phyloP scores from a whole-genome alignment of 1,140 invertebrate genomes.

The Drosophila rhopaloa region DNA sequence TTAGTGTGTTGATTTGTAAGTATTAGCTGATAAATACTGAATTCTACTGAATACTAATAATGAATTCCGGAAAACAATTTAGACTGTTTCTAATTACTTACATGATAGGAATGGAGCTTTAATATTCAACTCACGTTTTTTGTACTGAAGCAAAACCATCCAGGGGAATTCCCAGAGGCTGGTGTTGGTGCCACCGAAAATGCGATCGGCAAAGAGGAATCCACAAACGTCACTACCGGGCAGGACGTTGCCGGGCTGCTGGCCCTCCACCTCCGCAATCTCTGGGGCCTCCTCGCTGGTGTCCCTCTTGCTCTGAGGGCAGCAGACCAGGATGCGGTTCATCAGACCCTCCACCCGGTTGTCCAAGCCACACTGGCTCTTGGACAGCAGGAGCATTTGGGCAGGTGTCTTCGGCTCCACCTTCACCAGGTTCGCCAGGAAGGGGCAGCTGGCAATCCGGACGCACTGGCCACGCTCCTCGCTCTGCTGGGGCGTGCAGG shows the following conservation, averaged over 20 bases:
- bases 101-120: no score
- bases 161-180: conserved; percentile 89
- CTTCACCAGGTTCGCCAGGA: conserved; percentile 71
- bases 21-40: no score
- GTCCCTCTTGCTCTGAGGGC: conserved; percentile 37
- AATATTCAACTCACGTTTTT: conserved; percentile 50
- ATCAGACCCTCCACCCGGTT: conserved; percentile 46
- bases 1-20: no score
- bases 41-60: no score
- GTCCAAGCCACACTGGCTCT: conserved; percentile 72
- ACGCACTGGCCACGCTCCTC: conserved; percentile 82
- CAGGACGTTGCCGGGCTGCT: conserved; percentile 54
- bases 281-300: not conserved
- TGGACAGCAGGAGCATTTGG: conserved; percentile 37
- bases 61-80: no score
- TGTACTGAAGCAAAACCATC: conserved; percentile 87
- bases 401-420: conserved; percentile 10
- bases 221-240: conserved; percentile 83
- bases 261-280: not conserved
- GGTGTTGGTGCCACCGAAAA: conserved; percentile 87
- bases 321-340: conserved; percentile 66
- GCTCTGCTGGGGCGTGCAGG: conserved; percentile 79
- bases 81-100: no score
- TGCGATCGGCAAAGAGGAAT: conserved; percentile 85
- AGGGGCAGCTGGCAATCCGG: conserved; percentile 76